These are phyloP conservation scores for Imbricaverruca yamaguchii DNA, from an alignment of 2,888 invertebrate genomes.

Conservation along the genomic window DNA sequence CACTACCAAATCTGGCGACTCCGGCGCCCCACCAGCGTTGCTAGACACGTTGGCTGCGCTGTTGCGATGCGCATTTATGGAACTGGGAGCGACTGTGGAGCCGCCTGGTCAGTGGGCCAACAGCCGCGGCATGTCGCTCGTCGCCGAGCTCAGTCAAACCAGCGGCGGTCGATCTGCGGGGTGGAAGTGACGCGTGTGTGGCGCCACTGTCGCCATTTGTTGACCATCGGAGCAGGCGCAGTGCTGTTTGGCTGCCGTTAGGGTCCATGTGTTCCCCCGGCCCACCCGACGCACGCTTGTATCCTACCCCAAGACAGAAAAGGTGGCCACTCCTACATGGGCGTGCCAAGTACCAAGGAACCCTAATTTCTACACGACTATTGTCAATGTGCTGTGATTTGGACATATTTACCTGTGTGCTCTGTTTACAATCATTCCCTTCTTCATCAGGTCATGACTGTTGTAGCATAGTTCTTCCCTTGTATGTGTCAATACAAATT, in stretches of 20 bases:
- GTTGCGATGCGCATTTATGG: too few species aligned
- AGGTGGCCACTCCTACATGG: too few species aligned
- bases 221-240: too few species aligned
- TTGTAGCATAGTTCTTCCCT: background rate
- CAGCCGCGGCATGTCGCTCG: background rate
- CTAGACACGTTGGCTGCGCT: too few species aligned
- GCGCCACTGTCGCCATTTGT: too few species aligned
- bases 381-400: constrained; percentile 18
- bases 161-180: background rate
- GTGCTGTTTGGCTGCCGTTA: background rate
- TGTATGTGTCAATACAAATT: constrained; percentile 12
- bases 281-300: background rate
- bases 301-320: too few species aligned
- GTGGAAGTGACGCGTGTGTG: background rate
- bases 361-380: background rate
- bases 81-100: too few species aligned
- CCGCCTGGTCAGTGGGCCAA: background rate
- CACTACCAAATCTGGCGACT: too few species aligned
- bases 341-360: background rate
- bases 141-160: background rate
- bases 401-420: background rate
- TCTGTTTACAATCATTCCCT: constrained; percentile 11
- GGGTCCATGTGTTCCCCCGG: background rate
- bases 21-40: too few species aligned
- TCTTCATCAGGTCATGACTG: constrained; percentile 13